Evolutionary conservation across 2,113 vertebrate genomes (phyloP).

Genomic region (Pelecanus crispus): DNA sequence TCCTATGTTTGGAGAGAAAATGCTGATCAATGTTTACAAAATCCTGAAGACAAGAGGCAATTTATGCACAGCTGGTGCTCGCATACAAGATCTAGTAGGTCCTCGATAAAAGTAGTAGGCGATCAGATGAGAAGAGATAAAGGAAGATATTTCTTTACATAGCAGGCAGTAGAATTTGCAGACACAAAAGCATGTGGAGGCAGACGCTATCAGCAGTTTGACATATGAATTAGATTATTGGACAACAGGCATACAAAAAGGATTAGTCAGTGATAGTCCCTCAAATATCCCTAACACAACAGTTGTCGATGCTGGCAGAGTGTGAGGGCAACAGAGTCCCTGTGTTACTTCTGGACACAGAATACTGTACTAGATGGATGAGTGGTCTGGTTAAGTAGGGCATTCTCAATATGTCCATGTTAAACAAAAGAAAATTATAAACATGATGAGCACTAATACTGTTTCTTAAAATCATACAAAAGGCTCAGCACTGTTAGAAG

Average conservation of each 20-base stretch:
- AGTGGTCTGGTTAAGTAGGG: not conserved
- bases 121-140: not conserved
- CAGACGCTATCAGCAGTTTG: not conserved
- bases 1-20: not conserved
- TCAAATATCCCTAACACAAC: not conserved
- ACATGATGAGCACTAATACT: fast-evolving
- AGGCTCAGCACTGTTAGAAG: not conserved
- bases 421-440: not conserved
- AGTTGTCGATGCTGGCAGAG: not conserved
- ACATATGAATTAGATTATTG: not conserved
- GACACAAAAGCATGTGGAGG: not conserved
- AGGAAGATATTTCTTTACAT: not conserved
- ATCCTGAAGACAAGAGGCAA: not conserved
- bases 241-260: not conserved
- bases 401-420: not conserved
- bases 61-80: not conserved
- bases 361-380: not conserved
- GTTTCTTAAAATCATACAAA: not conserved
- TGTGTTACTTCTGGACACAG: not conserved
- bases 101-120: not conserved
- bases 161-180: not conserved
- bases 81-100: not conserved
- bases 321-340: not conserved
- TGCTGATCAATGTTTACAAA: not conserved
- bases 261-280: not conserved